These are phyloP conservation scores for Bagarius yarrelli DNA, from an alignment of 2,113 vertebrate species.

Conservation along the genomic window DNA sequence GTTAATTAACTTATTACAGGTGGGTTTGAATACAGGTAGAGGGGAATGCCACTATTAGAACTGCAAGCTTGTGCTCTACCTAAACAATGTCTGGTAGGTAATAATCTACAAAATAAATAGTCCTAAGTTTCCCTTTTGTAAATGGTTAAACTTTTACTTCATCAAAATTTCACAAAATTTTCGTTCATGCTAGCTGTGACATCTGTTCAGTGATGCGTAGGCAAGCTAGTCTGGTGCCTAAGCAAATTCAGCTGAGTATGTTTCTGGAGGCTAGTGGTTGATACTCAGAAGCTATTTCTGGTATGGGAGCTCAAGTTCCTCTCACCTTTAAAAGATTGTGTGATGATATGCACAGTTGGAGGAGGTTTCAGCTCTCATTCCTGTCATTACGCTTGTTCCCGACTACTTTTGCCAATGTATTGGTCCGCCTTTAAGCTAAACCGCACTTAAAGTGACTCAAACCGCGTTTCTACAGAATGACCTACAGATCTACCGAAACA, in stretches of 20 bases:
- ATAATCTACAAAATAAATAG: neutral
- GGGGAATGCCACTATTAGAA: conserved; percentile 1
- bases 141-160: neutral
- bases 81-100: neutral
- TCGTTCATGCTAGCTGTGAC: neutral
- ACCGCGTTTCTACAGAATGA: conserved; percentile 2
- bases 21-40: neutral
- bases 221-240: neutral
- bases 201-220: neutral
- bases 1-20: too few relatives aligned
- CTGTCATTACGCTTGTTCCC: conserved; percentile 21
- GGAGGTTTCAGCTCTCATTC: conserved; percentile 28
- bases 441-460: conserved; percentile 29
- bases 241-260: neutral
- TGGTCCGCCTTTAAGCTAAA: conserved; percentile 8
- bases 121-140: too few relatives aligned
- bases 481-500: neutral
- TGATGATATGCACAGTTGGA: conserved; percentile 38
- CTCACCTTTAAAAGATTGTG: conserved; percentile 42
- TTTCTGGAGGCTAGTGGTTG: conserved; percentile 28
- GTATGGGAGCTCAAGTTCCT: conserved; percentile 24
- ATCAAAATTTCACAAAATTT: neutral
- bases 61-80: neutral
- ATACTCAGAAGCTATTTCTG: conserved; percentile 26
- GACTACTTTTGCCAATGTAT: neutral